phyloP scores from a whole-genome alignment of 2,888 invertebrate species.

The Cryptocheilus praepositus region DNA sequence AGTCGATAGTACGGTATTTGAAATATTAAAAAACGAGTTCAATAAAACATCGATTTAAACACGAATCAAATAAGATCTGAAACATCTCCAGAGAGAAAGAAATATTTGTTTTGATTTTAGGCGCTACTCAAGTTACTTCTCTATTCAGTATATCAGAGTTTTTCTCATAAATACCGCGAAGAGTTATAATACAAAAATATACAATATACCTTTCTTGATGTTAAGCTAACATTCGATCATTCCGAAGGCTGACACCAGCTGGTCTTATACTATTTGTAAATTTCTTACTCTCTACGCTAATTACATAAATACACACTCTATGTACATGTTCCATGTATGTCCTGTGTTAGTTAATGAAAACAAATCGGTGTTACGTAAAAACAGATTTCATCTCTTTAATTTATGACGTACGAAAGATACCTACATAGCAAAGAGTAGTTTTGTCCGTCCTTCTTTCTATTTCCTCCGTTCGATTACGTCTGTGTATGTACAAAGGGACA shows the following conservation, averaged over 20 bases:
- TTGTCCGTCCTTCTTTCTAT: conserved; percentile 10
- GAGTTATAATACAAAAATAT: conserved; percentile 71
- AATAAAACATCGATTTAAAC: conserved; percentile 18
- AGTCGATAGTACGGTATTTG: background rate
- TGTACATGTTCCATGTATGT: conserved; percentile 62
- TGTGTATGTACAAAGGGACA: conserved; percentile 30
- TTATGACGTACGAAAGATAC: conserved; percentile 33
- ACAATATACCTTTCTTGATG: conserved; percentile 51
- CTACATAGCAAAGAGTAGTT: conserved; percentile 25
- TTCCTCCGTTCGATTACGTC: conserved; percentile 12
- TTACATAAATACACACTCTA: conserved; percentile 72
- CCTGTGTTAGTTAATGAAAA: conserved; percentile 47
- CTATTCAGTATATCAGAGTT: conserved; percentile 28
- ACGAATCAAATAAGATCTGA: conserved; percentile 32
- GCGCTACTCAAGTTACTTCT: conserved; percentile 24
- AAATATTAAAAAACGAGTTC: no score
- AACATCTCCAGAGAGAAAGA: conserved; percentile 17
- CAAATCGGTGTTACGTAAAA: conserved; percentile 34
- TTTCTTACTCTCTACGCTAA: conserved; percentile 61
- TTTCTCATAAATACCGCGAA: conserved; percentile 67
- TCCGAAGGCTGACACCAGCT: conserved; percentile 19
- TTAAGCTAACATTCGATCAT: conserved; percentile 23
- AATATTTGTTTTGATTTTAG: conserved; percentile 40
- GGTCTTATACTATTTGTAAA: conserved; percentile 15
- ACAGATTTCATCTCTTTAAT: conserved; percentile 20